Evolutionary conservation across 2,113 vertebrate species (phyloP).

Genomic region (human): DNA sequence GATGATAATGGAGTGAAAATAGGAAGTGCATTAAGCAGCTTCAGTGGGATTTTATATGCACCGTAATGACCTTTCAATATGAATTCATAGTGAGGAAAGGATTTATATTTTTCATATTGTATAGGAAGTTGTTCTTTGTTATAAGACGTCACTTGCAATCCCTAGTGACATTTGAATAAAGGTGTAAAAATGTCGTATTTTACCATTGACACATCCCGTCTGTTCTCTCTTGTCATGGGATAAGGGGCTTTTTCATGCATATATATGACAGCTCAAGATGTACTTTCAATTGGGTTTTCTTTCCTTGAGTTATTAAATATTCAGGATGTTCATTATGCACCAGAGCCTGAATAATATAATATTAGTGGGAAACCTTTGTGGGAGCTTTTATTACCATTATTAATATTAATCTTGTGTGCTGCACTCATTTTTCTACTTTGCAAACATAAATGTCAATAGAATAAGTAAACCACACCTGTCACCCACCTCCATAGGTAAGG

Average conservation of each 20-base stretch:
- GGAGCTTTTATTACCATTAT: slow-evolving; percentile 77
- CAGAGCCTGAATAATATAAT: slow-evolving; percentile 79
- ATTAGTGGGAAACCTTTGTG: slow-evolving; percentile 78
- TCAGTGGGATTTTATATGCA: slow-evolving; percentile 63
- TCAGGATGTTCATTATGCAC: slow-evolving; percentile 80
- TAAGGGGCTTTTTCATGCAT: slow-evolving; percentile 47
- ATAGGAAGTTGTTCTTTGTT: slow-evolving; percentile 69
- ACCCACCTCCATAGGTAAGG: not conserved
- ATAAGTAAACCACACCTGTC: slow-evolving; percentile 63
- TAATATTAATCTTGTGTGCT: slow-evolving; percentile 81
- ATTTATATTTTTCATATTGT: slow-evolving; percentile 73
- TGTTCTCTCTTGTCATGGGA: slow-evolving; percentile 39
- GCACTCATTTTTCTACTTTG: slow-evolving; percentile 70
- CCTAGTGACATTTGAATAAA: slow-evolving; percentile 80
- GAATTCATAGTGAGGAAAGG: slow-evolving; percentile 69
- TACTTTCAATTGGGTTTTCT: slow-evolving; percentile 77
- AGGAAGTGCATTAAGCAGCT: slow-evolving; percentile 71
- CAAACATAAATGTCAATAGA: slow-evolving; percentile 80
- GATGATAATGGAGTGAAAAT: slow-evolving; percentile 74
- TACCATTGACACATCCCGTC: slow-evolving; percentile 20
- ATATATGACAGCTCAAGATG: slow-evolving; percentile 62
- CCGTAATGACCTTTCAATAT: slow-evolving; percentile 78
- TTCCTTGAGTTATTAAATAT: slow-evolving; percentile 85
- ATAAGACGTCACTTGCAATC: slow-evolving; percentile 73
- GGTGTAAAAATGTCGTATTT: slow-evolving; percentile 76